Conservation (phyloP, 2,888 invertebrate species). For the Drosophila quinaria region DNA sequence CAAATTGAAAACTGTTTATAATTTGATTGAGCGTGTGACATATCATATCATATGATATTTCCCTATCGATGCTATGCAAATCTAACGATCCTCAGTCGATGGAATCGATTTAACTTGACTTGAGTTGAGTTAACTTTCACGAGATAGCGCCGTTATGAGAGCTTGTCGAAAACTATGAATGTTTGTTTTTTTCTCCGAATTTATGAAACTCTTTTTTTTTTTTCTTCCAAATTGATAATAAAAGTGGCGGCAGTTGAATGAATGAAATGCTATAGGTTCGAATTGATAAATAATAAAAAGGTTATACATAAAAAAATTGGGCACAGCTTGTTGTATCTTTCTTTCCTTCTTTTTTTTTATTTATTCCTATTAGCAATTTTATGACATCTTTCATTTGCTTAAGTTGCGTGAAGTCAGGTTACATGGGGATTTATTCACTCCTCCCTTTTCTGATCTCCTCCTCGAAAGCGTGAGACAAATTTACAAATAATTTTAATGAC, state of each 20-base stretch:
- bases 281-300: conserved; percentile 51
- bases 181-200: conserved; percentile 34
- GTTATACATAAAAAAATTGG: conserved; percentile 42
- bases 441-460: conserved; percentile 2
- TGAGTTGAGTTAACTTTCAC: conserved; percentile 57
- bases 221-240: conserved; percentile 57
- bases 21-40: conserved; percentile 34
- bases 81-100: conserved; percentile 31
- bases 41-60: conserved; percentile 28
- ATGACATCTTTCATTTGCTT: conserved; percentile 68
- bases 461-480: conserved; percentile 13
- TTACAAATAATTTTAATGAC: conserved; percentile 38
- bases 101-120: conserved; percentile 32
- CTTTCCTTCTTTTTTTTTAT: conserved; percentile 12
- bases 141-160: conserved; percentile 49
- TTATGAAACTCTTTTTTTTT: conserved; percentile 61
- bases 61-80: conserved; percentile 39
- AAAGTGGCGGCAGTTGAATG: conserved; percentile 51
- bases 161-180: conserved; percentile 57
- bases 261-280: conserved; percentile 44
- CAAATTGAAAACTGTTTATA: conserved; percentile 18
- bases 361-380: conserved; percentile 69
- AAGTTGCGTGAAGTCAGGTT: conserved; percentile 59
- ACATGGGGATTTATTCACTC: conserved; percentile 9
- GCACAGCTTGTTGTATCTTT: conserved; percentile 41